phyloP scores from a whole-genome alignment of 2,888 invertebrate species.

The Zaprionus lineosus region DNA sequence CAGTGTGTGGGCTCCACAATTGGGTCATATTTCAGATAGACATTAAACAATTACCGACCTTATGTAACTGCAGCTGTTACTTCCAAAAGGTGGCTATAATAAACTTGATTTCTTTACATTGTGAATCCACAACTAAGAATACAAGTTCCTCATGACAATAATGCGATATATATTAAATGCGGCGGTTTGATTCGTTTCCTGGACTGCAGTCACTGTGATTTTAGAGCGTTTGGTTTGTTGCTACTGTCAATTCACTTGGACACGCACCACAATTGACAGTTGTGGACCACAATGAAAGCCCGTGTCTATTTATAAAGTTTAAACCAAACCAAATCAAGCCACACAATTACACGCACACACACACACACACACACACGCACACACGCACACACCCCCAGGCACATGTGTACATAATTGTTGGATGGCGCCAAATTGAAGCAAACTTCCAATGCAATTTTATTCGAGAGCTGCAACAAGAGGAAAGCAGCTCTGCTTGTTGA shows the following conservation, averaged over 20 bases:
- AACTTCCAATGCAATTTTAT: conserved; percentile 43
- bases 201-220: conserved; percentile 20
- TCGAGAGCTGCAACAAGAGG: conserved; percentile 20
- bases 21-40: conserved; percentile 28
- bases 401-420: conserved; percentile 54
- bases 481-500: conserved; percentile 23
- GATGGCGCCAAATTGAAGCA: conserved; percentile 67
- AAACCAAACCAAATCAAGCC: conserved; percentile 35
- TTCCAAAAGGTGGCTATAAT: not conserved
- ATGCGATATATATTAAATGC: conserved; percentile 22
- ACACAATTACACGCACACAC: conserved; percentile 6
- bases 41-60: conserved; percentile 17
- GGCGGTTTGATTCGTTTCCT: conserved; percentile 43
- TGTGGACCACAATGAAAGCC: conserved; percentile 54
- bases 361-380: conserved; percentile 28
- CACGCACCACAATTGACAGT: conserved; percentile 58
- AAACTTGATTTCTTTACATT: conserved; percentile 30
- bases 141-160: too few species aligned
- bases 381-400: conserved; percentile 20
- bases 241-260: conserved; percentile 27
- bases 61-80: conserved; percentile 26
- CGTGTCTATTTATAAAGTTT: conserved; percentile 61
- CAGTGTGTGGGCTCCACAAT: conserved; percentile 9
- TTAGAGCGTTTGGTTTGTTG: conserved; percentile 16
- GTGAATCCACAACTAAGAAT: conserved; percentile 20